phyloP scores from a whole-genome alignment of 2,113 vertebrate species.

The Camelus bactrianus region DNA sequence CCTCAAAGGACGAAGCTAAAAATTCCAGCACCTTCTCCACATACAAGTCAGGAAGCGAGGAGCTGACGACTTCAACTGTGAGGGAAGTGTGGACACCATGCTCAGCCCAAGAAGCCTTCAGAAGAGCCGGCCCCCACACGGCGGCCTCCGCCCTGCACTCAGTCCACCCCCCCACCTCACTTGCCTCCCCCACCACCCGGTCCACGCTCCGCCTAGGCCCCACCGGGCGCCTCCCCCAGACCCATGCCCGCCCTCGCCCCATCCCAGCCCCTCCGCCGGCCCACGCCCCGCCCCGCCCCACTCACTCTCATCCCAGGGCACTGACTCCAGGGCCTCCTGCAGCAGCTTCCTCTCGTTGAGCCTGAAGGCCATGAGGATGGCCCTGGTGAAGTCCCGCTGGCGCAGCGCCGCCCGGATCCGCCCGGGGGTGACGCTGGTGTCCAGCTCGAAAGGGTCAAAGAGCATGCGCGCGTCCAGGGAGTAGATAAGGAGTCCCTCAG shows the following conservation, averaged over 20 bases:
- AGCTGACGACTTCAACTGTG: slow-evolving; percentile 92
- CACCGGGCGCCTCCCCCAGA: too few relatives aligned
- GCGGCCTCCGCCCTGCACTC: too few relatives aligned
- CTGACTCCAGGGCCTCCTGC: slow-evolving; percentile 92
- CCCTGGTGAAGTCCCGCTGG: slow-evolving; percentile 89
- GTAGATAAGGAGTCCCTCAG: slow-evolving; percentile 96
- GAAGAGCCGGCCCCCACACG: too few relatives aligned
- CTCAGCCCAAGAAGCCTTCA: neutral
- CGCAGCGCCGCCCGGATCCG: slow-evolving; percentile 90
- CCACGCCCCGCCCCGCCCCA: neutral
- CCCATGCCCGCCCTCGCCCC: too few relatives aligned
- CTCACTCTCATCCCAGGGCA: slow-evolving; percentile 93
- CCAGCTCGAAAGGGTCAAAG: slow-evolving; percentile 97
- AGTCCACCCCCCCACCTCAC: too few relatives aligned
- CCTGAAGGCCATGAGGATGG: slow-evolving; percentile 94
- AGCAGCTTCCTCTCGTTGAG: slow-evolving; percentile 94
- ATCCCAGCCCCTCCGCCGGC: too few relatives aligned
- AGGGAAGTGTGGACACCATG: rapidly evolving
- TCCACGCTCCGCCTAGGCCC: too few relatives aligned
- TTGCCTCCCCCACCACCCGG: too few relatives aligned
- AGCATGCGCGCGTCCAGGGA: slow-evolving; percentile 93
- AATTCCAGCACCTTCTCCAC: slow-evolving; percentile 95
- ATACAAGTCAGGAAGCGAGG: slow-evolving; percentile 94
- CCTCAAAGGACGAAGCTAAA: slow-evolving; percentile 92
- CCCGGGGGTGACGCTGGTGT: slow-evolving; percentile 93